A percentile compares a stretch with the other conserved stretches of the same genome.
These are phyloP conservation scores for Bradypus variegatus DNA, from an alignment of 2,797 vertebrate genomes.

Conservation along the genomic window DNA sequence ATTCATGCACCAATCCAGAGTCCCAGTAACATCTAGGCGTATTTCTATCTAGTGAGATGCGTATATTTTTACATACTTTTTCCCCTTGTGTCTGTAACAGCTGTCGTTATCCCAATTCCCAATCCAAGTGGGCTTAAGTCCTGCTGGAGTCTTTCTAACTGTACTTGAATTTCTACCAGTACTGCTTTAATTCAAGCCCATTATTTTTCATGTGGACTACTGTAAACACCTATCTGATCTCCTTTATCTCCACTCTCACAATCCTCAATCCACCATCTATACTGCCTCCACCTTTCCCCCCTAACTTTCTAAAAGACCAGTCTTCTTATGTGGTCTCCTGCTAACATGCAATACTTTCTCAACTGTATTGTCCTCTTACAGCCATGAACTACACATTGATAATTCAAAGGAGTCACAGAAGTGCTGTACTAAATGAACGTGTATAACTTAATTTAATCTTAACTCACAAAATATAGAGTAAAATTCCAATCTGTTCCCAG, in stretches of 20 bases:
- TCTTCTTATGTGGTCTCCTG: neutral
- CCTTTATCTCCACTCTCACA: neutral
- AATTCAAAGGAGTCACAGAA: neutral
- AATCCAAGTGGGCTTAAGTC: neutral
- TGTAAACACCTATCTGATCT: neutral
- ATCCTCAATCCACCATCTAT: neutral
- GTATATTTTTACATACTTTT: too few species aligned
- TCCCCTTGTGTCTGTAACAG: neutral
- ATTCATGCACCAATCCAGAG: neutral
- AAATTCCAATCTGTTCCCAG: neutral
- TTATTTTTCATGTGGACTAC: neutral
- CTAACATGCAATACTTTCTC: neutral
- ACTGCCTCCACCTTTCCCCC: neutral
- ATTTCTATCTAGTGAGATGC: too few species aligned
- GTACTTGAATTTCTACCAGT: neutral
- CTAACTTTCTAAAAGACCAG: neutral
- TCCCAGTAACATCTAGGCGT: neutral
- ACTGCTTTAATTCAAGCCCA: slow-evolving; percentile 2
- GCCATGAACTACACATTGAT: neutral
- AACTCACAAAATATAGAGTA: slow-evolving; percentile 1
- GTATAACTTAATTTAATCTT: slow-evolving; percentile 20
- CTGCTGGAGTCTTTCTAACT: too few species aligned
- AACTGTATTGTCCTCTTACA: neutral
- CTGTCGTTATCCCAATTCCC: neutral
- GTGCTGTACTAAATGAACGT: neutral